phyloP scores from a whole-genome alignment of 2,797 vertebrate genomes.

The Lophotriccus pileatus region DNA sequence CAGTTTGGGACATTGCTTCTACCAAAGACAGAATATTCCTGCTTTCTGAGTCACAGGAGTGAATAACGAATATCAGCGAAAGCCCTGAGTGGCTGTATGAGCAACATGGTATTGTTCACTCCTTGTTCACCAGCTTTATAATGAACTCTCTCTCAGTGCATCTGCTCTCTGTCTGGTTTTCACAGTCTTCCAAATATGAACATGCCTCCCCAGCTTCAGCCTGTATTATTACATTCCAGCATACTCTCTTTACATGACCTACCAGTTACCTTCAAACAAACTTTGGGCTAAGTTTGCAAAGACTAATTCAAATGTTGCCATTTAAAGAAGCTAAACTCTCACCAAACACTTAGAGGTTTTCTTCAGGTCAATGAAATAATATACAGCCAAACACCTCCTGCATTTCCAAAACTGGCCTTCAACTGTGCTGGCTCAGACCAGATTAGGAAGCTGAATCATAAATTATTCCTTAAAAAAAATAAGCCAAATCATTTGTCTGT shows the following conservation, averaged over 20 bases:
- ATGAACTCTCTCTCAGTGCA: not conserved
- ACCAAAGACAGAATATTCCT: not conserved
- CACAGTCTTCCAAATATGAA: not conserved
- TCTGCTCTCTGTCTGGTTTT: constrained; percentile 21
- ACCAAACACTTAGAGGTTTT: not conserved
- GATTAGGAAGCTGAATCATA: not conserved
- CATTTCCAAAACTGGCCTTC: not conserved
- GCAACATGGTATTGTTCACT: not conserved
- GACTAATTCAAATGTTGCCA: not conserved
- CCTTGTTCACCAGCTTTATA: not conserved
- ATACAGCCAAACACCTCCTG: not conserved
- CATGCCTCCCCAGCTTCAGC: not conserved
- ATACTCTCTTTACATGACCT: not conserved
- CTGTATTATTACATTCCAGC: not conserved
- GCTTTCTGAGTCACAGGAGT: not conserved
- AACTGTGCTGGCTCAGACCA: not conserved
- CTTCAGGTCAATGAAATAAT: not conserved
- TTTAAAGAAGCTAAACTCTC: not conserved
- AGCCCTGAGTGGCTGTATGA: not conserved
- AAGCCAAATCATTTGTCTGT: not conserved
- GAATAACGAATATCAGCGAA: not conserved
- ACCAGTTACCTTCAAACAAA: constrained; percentile 22
- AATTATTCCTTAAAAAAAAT: not conserved
- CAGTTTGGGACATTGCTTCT: not conserved
- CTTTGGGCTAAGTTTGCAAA: not conserved